Percentiles rank a stretch among this genome's conserved stretches.
Evolutionary conservation across 35 echinoderm and acorn worm genomes (phyloP).

Genomic region (Anneissia japonica): DNA sequence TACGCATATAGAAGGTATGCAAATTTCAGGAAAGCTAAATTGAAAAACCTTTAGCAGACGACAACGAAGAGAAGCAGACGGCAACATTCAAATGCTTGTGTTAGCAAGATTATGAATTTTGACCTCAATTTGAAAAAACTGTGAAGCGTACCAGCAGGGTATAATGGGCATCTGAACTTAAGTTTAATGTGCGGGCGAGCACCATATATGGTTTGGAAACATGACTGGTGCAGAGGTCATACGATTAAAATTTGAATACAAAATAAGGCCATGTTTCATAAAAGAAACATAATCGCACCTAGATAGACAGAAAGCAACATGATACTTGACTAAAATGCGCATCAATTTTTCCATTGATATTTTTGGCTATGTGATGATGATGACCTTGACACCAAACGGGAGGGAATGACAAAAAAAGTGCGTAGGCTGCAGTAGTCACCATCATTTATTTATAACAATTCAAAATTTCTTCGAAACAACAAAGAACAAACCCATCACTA

Average conservation of each 20-base stretch:
- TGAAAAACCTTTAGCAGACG: too few species aligned
- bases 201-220: neutral
- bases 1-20: neutral
- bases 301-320: neutral
- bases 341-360: too few species aligned
- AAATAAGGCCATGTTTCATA: neutral
- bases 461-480: too few species aligned
- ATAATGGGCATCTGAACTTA: neutral
- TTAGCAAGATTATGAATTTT: too few species aligned
- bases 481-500: too few species aligned
- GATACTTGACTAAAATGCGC: neutral
- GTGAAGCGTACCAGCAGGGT: too few species aligned
- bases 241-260: neutral
- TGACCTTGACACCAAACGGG: too few species aligned
- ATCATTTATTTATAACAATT: too few species aligned
- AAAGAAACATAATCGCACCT: neutral
- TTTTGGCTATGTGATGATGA: too few species aligned
- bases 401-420: too few species aligned
- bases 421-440: too few species aligned
- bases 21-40: neutral
- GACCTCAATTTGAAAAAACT: neutral
- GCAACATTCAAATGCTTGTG: neutral
- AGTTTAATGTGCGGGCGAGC: neutral
- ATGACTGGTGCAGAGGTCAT: neutral
- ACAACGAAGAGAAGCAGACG: too few species aligned